phyloP scores from a whole-genome alignment of 2,888 invertebrate genomes.

The Leptopilina syphax region DNA sequence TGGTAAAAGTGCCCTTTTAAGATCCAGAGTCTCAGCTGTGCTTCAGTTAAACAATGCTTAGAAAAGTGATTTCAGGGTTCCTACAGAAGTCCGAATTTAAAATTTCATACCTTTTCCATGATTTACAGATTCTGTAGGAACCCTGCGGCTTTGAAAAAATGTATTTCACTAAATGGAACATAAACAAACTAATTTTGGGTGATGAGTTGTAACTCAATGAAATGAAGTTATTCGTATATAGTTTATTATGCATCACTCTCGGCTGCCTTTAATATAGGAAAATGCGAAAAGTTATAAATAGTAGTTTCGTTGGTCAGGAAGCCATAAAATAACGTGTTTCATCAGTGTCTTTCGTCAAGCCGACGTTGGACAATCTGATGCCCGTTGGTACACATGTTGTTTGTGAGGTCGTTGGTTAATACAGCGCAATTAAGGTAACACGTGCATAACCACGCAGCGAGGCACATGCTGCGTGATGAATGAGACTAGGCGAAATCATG shows the following conservation, averaged over 20 bases:
- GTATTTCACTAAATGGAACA: no score
- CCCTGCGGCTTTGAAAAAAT: no score
- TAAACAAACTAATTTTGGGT: no score
- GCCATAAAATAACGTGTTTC: constrained; percentile 33
- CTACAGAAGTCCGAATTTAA: no score
- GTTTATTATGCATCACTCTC: neutral
- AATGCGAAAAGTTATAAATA: constrained; percentile 7
- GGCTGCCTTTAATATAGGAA: neutral
- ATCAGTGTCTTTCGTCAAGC: constrained; percentile 49
- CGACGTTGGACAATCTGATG: constrained; percentile 37
- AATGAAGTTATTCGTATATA: neutral
- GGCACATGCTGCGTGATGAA: constrained; percentile 69
- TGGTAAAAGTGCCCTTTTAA: no score
- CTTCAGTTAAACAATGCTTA: no score
- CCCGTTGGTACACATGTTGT: constrained; percentile 42
- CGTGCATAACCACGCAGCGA: constrained; percentile 64
- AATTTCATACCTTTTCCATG: no score
- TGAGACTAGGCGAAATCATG: constrained; percentile 64
- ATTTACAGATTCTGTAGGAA: no score
- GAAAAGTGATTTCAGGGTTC: no score
- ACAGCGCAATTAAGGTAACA: constrained; percentile 65
- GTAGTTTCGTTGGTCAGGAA: constrained; percentile 5
- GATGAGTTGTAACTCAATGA: no score
- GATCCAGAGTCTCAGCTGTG: no score
- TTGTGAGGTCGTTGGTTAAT: constrained; percentile 58